Percentiles rank a stretch among this genome's conserved stretches.
Evolutionary conservation across 2,797 vertebrate genomes (phyloP).

Genomic region (Labroides dimidiatus): DNA sequence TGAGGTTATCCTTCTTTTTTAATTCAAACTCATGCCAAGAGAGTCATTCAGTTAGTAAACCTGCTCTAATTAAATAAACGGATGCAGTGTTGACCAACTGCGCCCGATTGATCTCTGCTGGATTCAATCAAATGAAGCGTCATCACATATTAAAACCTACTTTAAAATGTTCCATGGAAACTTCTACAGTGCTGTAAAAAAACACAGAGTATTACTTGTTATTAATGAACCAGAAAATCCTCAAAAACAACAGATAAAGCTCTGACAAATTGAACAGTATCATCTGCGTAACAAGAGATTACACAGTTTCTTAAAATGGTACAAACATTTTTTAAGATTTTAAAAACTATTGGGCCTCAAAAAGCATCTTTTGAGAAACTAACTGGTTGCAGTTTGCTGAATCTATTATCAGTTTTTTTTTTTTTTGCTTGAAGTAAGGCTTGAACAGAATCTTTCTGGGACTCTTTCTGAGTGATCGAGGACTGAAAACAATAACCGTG

Average conservation of each 20-base stretch:
- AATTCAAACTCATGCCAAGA: not conserved
- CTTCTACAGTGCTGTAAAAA: not conserved
- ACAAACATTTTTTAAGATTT: not conserved
- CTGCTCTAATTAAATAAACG: conserved; percentile 20
- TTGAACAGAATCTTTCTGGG: not conserved
- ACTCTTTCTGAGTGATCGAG: not conserved
- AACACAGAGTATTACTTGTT: not conserved
- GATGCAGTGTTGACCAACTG: conserved; percentile 6
- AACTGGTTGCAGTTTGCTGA: not conserved
- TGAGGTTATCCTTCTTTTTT: not conserved
- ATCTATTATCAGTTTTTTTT: not conserved
- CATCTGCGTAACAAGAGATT: not conserved
- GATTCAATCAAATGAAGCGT: conserved; percentile 20
- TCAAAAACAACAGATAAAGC: not conserved
- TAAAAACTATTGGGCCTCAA: not conserved
- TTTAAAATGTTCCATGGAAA: conserved; percentile 44
- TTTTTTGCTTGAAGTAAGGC: not conserved
- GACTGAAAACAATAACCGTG: not conserved
- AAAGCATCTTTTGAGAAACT: not conserved
- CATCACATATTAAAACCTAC: conserved; percentile 21
- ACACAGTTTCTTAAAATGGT: not conserved
- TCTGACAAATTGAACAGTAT: conserved; percentile 12
- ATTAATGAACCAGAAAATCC: not conserved
- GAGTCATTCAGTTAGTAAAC: conserved; percentile 6
- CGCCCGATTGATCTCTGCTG: conserved; percentile 50